These are phyloP conservation scores for Pseudorectes ferrugineus DNA, from an alignment of 2,113 vertebrate species.

Conservation along the genomic window DNA sequence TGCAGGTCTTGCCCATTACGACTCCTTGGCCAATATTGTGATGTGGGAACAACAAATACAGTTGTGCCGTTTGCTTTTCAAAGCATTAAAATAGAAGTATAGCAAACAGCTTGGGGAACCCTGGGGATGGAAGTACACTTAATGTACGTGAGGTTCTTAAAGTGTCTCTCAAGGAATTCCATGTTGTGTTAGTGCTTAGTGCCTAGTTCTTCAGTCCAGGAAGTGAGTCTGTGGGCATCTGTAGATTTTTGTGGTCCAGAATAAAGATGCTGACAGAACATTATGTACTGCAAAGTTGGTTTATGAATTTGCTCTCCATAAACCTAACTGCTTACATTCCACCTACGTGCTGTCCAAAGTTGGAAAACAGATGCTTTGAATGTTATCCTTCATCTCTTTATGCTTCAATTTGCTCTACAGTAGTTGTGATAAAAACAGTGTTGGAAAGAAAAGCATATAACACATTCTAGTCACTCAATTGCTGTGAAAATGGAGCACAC, in stretches of 20 bases:
- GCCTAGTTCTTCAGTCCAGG: neutral
- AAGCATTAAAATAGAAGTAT: neutral
- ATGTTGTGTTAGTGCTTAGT: fast-evolving
- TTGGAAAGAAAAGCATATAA: neutral
- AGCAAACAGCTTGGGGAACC: neutral
- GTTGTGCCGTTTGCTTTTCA: neutral
- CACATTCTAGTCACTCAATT: neutral
- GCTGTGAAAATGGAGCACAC: neutral
- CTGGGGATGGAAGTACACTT: neutral
- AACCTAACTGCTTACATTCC: neutral
- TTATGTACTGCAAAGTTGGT: neutral
- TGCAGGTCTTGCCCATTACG: neutral
- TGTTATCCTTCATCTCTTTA: neutral
- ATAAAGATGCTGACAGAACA: neutral
- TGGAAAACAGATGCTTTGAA: neutral
- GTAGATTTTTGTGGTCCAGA: neutral
- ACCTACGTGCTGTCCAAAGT: neutral
- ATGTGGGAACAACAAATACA: neutral
- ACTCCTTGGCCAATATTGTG: neutral
- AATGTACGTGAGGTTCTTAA: neutral
- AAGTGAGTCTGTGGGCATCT: neutral
- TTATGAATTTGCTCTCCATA: neutral
- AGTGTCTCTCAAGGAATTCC: neutral
- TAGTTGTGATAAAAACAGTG: neutral
- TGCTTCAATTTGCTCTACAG: neutral